Conservation (phyloP, 2,113 vertebrate species). For the Puntigrus tetrazona region DNA sequence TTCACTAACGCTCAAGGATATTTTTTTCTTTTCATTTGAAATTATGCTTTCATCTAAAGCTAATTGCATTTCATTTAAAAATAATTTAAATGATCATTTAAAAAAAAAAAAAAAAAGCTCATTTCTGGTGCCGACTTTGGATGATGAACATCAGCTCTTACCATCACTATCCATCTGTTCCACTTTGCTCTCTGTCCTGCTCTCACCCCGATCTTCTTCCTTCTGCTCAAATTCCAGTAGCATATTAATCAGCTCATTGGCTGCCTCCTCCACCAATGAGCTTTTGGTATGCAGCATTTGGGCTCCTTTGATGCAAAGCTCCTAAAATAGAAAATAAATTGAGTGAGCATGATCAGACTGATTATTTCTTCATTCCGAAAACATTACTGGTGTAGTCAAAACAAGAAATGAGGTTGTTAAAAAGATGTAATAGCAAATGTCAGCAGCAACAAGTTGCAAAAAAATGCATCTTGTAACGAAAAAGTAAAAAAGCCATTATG, state of each 20-base stretch:
- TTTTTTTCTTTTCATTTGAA: background rate
- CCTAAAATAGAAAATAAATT: conserved; percentile 68
- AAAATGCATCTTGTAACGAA: background rate
- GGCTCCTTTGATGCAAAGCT: conserved; percentile 85
- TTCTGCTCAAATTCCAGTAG: conserved; percentile 81
- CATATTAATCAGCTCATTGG: conserved; percentile 89
- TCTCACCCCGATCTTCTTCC: conserved; percentile 66
- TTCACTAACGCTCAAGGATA: too few relatives aligned
- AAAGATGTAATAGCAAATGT: background rate
- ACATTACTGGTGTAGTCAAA: background rate
- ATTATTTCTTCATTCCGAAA: background rate
- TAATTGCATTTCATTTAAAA: background rate
- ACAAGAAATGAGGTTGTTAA: background rate
- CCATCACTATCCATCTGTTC: conserved; percentile 71
- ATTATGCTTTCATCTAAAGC: background rate
- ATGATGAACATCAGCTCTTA: conserved; percentile 54
- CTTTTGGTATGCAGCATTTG: conserved; percentile 84
- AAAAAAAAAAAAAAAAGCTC: background rate
- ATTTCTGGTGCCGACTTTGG: background rate
- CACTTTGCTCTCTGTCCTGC: conserved; percentile 58
- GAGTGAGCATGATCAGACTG: background rate
- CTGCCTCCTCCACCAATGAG: conserved; percentile 87
- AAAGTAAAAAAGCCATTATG: background rate
- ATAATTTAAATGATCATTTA: background rate
- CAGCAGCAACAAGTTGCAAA: background rate